Conservation (phyloP, 2,888 invertebrate species). For the Venusia cambrica region DNA sequence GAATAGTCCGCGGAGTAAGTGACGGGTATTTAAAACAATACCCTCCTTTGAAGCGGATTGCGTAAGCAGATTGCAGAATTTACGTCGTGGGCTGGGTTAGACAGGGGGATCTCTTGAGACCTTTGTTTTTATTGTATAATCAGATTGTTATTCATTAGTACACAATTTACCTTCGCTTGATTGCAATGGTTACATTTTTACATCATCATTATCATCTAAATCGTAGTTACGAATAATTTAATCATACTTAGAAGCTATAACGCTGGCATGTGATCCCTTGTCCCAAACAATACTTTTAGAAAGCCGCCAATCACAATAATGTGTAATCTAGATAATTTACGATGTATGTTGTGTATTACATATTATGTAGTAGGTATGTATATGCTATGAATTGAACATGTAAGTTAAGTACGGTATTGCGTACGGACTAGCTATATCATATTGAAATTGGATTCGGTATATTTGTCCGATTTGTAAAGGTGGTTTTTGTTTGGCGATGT, state of each 20-base stretch:
- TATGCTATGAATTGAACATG: too few relatives aligned
- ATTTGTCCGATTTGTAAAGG: slow-evolving; percentile 17
- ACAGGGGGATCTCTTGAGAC: slow-evolving; percentile 5
- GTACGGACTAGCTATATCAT: slow-evolving; percentile 21
- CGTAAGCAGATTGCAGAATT: slow-evolving; percentile 14
- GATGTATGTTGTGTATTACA: slow-evolving; percentile 23
- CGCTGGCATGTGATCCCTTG: slow-evolving; percentile 25
- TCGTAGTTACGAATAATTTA: too few relatives aligned
- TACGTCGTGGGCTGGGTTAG: slow-evolving; percentile 4
- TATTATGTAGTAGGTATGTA: too few relatives aligned
- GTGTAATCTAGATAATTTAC: slow-evolving; percentile 56
- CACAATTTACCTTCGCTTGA: not conserved
- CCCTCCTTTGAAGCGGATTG: slow-evolving; percentile 12
- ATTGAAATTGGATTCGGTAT: slow-evolving; percentile 16
- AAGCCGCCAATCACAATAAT: slow-evolving; percentile 55
- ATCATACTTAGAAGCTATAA: not conserved
- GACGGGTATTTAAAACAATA: slow-evolving; percentile 23
- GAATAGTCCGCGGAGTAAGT: slow-evolving; percentile 33
- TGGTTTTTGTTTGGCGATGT: slow-evolving; percentile 16
- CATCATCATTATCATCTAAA: too few relatives aligned
- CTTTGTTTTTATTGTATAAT: slow-evolving; percentile 1
- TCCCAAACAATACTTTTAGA: slow-evolving; percentile 47
- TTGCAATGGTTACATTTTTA: too few relatives aligned
- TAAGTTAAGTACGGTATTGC: slow-evolving; percentile 18
- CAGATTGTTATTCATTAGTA: not conserved